Base-by-base conservation (phyloP, 2,113 vertebrate species). In the Procavia capensis region DNA sequence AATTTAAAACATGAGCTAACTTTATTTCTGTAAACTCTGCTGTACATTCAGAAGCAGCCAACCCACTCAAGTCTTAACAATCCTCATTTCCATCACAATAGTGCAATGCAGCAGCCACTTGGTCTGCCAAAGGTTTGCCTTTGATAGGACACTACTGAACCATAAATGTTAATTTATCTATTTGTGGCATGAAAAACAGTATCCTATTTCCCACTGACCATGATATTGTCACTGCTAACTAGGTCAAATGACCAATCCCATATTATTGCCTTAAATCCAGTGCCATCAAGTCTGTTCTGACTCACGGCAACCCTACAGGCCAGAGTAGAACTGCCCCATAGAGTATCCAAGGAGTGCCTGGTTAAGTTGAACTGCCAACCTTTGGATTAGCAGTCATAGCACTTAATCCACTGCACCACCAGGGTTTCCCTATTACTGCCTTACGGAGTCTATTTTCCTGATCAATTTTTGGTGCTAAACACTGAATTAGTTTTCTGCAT, bases 131-230 rank as follows among this genome's bases (percentile, higher is more conserved):
- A 75, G 14, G 22, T 27, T 83, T 27, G 25, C 27, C 63, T 84
- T 89, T 45, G 41, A 63, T 20, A 79, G 36, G 34, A 29, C 29
- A 34, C 17, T 45, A 19, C 54, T 54, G 10, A 27, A 85, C 24
- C 22, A 5, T 0, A 59, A 17, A 34, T 88, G n/a, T 59, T 81
- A 57, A 85, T 66, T 43, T 83, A 87, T 43, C 17, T 84, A 14
- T 45, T 31, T 68, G n/a, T 19, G 83, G 36, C 39, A 22, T 24
- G 59, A 45, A 94, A 96, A 93, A 85, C 31, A 94, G n/a, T n/a
- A 88, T 93, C 4, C 1, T 31, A 45, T 91, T 90, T 95, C 61
- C 47, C 80, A 83, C n/a, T 63, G 61, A 31, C 80, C 70, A 93
- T 78, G 34, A 90, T 85, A 22, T 84, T 61, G 64, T 70, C 34